Evolutionary conservation across 1,140 invertebrate genomes (phyloP).

Genomic region (Popillia japonica): DNA sequence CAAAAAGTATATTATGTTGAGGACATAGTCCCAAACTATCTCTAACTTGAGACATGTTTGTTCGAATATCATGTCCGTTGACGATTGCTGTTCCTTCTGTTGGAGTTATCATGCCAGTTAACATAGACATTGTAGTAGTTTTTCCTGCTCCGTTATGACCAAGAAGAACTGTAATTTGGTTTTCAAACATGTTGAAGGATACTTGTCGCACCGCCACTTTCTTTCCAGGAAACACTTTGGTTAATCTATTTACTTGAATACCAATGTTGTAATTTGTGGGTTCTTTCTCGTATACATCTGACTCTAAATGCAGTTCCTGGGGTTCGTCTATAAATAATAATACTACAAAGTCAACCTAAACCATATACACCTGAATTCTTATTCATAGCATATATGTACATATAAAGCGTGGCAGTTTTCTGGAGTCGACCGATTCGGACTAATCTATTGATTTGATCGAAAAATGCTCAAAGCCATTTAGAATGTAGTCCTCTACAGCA

Average conservation of each 20-base stretch:
- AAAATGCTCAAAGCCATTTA: too few relatives aligned
- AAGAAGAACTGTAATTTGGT: too few relatives aligned
- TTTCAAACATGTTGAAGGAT: slow-evolving; percentile 74
- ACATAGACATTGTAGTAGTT: slow-evolving; percentile 82
- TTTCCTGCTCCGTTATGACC: too few relatives aligned
- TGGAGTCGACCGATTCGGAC: too few relatives aligned
- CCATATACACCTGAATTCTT: too few relatives aligned
- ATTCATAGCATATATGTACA: too few relatives aligned
- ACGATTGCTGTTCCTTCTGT: slow-evolving; percentile 74
- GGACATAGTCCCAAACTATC: slow-evolving; percentile 82
- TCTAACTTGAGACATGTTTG: slow-evolving; percentile 68
- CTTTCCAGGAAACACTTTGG: slow-evolving; percentile 68
- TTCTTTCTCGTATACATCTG: slow-evolving; percentile 50
- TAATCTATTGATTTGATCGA: too few relatives aligned
- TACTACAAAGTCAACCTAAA: too few relatives aligned
- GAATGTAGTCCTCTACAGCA: too few relatives aligned
- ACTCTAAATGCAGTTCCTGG: neutral
- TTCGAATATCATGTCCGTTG: slow-evolving; percentile 73
- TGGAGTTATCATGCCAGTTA: slow-evolving; percentile 76
- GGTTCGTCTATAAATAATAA: too few relatives aligned
- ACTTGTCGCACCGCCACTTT: slow-evolving; percentile 65
- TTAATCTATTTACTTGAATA: slow-evolving; percentile 69
- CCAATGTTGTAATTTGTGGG: slow-evolving; percentile 62
- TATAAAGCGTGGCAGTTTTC: too few relatives aligned
- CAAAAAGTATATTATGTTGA: too few relatives aligned